Evolutionary conservation across 2,888 invertebrate genomes (phyloP), one percentile per base, ranked within the genome.

Genomic region (Drosophila neotestacea): DNA sequence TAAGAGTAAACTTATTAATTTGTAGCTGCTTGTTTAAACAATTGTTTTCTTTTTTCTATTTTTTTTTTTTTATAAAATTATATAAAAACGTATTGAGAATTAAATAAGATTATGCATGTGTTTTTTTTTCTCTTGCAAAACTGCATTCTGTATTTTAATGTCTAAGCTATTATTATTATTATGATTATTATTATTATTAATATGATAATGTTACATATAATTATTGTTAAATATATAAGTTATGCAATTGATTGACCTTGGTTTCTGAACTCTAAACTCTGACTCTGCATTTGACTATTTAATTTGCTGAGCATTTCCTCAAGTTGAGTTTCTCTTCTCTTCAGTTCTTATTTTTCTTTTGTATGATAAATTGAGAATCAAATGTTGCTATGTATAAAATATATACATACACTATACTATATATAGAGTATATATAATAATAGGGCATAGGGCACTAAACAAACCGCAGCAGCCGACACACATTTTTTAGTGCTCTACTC

Each of bases 201-300:
- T 52, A 60, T 61, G 56, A 61, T 73, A 74, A 74, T 27, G 69
- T 56, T 75, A 78, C 36, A 69, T 36, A 22, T 78, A 76, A 81
- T 75, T 82, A 81, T 82, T 82, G 88, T 82, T 82, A 88, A 88
- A 82, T 82, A 88, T 88, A 83, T 88, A 83, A 83, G 83, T 88
- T 88, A 88, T 74, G 81, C 70, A 84, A 88, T 70, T 60, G 66
- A 65, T 54, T 36, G 39, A 63, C 30, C 63, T 63, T 67, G 34
- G 27, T 56, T 58, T 58, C 46, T 38, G 11, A 38, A 58, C 58
- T 47, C 13, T 38, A 4, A 36, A 22, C 58, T 47, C 13, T 38
- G 10, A 36, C 46, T 58, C 46, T 48, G 61, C 58, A 73, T 62
- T 77, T 77, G 61, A 51, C 48, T 54, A 44, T 61, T 27, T 55